Base-by-base conservation (phyloP, 2,113 vertebrate genomes). In the Synodontis membranacea region DNA sequence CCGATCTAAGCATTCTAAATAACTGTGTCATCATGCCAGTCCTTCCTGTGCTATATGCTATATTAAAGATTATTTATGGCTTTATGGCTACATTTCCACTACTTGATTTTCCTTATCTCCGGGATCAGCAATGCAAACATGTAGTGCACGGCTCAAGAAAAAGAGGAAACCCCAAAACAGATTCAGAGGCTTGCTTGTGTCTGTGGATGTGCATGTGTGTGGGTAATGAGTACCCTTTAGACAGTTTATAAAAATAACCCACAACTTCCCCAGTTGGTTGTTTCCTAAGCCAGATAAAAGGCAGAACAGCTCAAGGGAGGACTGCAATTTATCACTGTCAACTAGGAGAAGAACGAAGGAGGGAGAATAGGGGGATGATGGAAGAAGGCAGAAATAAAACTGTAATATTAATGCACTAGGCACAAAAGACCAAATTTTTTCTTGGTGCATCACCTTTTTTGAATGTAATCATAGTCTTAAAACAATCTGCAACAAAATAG, bases 291-390 rank as follows among this genome's bases (percentile, higher is more conserved):
- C 79, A 91, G 89, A 92, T 89, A 88, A 44, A 60, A 42, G 81
- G 64, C 89, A 78, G 31, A 91, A 84, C 66, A 68, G 72, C 60
- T 80, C 56, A 64, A 84, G 74, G 80, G 75, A 60, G 66, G 72
- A 12, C 88, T 52, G 87, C 74, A 86, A 92, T 88, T 88, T 90
- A 88, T 93, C 82, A 86, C 17, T n/a, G 88, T 84, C 91, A 85
- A 68, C 15, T 28, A 83, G 48, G 34, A 66, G 44, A 44, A 62
- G 48, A 84, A 72, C 39, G 46, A 46, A 37, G 39, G 28, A 81
- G 37, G 39, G 28, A 81, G 37, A 88, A 83, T 80, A 39, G 81
- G 56, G 14, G 60, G 84, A 79, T 90, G 88, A 70, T 56, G 89
- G 88, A 90, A 88, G 90, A 90, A 88, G 28, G 62, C 72, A 89